These are phyloP conservation scores for Xiphydria camelus DNA, from an alignment of 2,888 invertebrate genomes.

Conservation along the genomic window DNA sequence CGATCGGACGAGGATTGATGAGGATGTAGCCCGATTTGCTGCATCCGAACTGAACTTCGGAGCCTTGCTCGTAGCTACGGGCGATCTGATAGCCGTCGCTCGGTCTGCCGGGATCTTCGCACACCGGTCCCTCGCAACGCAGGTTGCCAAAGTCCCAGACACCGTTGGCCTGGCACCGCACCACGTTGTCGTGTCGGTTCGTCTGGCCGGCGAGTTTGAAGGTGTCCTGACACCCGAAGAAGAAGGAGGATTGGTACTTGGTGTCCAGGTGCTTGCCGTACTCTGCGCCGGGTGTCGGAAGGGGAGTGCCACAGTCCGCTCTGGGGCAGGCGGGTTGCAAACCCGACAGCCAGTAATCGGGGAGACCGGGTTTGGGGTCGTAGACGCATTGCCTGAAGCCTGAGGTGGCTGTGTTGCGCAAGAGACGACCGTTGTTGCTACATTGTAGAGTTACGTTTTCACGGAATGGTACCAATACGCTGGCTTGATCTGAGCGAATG, in stretches of 20 bases:
- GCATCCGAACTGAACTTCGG: constrained; percentile 89
- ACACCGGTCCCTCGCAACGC: constrained; percentile 94
- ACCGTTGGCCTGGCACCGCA: constrained; percentile 86
- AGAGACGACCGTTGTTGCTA: constrained; percentile 73
- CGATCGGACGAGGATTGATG: constrained; percentile 87
- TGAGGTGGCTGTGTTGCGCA: constrained; percentile 81
- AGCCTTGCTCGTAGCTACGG: constrained; percentile 83
- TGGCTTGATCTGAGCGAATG: constrained; percentile 77
- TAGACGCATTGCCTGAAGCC: constrained; percentile 93
- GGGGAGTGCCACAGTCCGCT: constrained; percentile 88
- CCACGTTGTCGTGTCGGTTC: constrained; percentile 87
- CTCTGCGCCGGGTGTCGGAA: constrained; percentile 90
- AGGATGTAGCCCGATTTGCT: constrained; percentile 90
- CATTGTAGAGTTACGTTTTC: constrained; percentile 89
- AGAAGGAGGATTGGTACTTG: constrained; percentile 90
- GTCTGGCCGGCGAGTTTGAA: constrained; percentile 93
- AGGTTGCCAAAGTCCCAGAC: constrained; percentile 98
- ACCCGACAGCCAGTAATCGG: constrained; percentile 91
- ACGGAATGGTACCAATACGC: constrained; percentile 83
- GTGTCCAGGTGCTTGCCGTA: constrained; percentile 88
- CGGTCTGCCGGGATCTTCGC: constrained; percentile 93
- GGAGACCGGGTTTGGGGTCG: constrained; percentile 87
- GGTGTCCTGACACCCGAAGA: constrained; percentile 94
- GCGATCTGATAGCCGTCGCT: constrained; percentile 88
- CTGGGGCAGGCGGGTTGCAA: constrained; percentile 83